Evolutionary conservation across 1,140 invertebrate genomes (phyloP).

Genomic region (Chelonus insularis): DNA sequence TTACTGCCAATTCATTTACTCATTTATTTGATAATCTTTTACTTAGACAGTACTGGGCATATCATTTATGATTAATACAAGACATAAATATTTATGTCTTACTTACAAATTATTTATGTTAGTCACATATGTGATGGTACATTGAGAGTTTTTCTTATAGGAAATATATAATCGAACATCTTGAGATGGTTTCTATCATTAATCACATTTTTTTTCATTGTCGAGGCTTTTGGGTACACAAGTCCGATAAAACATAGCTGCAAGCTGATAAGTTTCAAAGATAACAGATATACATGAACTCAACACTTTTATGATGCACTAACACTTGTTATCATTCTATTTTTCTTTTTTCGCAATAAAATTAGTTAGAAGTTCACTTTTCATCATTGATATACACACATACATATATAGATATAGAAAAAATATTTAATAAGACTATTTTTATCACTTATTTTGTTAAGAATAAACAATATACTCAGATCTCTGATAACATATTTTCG

Average conservation of each 20-base stretch:
- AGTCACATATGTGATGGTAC: not conserved
- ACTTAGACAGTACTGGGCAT: too few relatives aligned
- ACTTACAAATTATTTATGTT: not conserved
- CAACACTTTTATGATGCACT: not conserved
- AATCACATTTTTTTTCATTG: not conserved
- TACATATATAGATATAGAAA: too few relatives aligned
- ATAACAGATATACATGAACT: not conserved
- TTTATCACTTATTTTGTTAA: too few relatives aligned
- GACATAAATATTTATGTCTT: not conserved
- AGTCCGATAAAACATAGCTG: slow-evolving; percentile 15
- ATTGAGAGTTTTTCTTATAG: not conserved
- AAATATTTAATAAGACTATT: too few relatives aligned
- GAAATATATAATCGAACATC: not conserved
- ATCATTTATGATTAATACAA: too few relatives aligned
- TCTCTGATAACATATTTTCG: too few relatives aligned
- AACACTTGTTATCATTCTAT: not conserved
- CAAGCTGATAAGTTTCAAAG: slow-evolving; percentile 16
- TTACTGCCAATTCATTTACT: not conserved
- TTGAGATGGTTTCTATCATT: slow-evolving; percentile 2
- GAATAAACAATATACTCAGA: too few relatives aligned
- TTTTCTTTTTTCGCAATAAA: not conserved
- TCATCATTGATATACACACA: not conserved
- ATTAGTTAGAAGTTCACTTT: not conserved
- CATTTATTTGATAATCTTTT: not conserved
- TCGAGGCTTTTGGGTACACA: not conserved